phyloP scores from a whole-genome alignment of 2,797 vertebrate species.

The Chelonia mydas region DNA sequence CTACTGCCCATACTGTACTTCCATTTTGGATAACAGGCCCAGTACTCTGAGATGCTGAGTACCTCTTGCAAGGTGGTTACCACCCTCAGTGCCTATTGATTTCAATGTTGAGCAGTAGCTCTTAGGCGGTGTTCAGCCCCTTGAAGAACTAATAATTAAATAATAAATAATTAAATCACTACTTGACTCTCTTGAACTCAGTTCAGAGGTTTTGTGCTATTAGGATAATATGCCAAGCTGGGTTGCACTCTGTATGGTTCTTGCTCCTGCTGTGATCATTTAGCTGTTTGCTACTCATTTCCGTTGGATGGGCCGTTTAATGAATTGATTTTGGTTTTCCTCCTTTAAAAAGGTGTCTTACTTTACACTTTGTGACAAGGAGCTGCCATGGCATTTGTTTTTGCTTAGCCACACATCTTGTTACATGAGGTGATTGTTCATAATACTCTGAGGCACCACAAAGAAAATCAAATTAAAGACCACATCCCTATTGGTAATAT shows the following conservation, averaged over 20 bases:
- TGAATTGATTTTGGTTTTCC: background rate
- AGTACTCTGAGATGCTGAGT: fast-evolving
- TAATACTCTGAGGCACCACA: background rate
- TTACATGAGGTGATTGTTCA: background rate
- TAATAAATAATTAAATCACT: background rate
- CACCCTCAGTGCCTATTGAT: background rate
- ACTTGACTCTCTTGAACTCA: background rate
- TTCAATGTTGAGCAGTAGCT: background rate
- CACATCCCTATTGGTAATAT: slow-evolving; percentile 6
- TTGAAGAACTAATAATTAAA: background rate
- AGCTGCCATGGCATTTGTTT: slow-evolving; percentile 39
- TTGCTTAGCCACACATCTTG: background rate
- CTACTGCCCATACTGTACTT: background rate
- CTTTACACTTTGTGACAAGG: background rate
- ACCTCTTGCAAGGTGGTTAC: fast-evolving
- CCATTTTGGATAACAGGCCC: fast-evolving
- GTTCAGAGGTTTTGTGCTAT: background rate
- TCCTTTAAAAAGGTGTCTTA: slow-evolving; percentile 36
- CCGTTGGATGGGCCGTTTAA: background rate
- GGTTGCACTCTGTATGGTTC: background rate
- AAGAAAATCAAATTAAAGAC: background rate
- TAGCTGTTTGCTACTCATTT: slow-evolving; percentile 1
- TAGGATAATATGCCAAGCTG: background rate
- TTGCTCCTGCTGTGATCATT: slow-evolving; percentile 33
- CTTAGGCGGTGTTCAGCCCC: background rate